Evolutionary conservation across 2,113 vertebrate genomes (phyloP).

Genomic region (Ibidorhyncha struthersii): DNA sequence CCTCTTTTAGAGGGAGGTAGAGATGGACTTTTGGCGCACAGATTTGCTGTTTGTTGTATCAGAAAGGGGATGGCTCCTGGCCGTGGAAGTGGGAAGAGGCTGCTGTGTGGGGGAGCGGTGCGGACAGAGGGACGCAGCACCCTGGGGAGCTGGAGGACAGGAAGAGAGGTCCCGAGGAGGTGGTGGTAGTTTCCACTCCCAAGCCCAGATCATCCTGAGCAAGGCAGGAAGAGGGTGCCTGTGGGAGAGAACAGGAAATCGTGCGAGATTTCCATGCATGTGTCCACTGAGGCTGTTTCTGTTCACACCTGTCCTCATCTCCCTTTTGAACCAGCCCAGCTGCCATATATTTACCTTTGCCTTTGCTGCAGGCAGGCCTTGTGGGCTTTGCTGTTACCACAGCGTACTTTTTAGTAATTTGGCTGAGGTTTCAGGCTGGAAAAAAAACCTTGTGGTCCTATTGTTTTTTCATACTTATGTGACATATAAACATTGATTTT

Average conservation of each 20-base stretch:
- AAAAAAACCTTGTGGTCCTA: background rate
- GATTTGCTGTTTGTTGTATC: background rate
- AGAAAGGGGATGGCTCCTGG: slow-evolving; percentile 32
- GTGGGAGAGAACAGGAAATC: slow-evolving; percentile 39
- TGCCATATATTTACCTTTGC: slow-evolving; percentile 25
- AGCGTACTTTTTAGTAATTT: background rate
- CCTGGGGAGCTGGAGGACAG: slow-evolving; percentile 36
- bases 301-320: slow-evolving; percentile 42
- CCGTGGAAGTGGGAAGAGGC: slow-evolving; percentile 33
- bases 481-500: background rate
- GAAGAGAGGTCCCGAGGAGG: slow-evolving; percentile 26
- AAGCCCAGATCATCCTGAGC: slow-evolving; percentile 1
- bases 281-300: background rate
- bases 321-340: background rate
- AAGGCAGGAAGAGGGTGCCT: slow-evolving; percentile 51
- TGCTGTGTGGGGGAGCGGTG: background rate
- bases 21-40: background rate
- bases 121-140: background rate
- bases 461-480: background rate
- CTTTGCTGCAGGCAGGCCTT: background rate
- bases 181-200: slow-evolving; percentile 26
- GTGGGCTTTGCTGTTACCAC: background rate
- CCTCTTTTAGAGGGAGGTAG: background rate
- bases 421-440: background rate
- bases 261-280: background rate